Base-by-base conservation (phyloP, 2,113 vertebrate genomes). In the Andinoacara biseriatus region DNA sequence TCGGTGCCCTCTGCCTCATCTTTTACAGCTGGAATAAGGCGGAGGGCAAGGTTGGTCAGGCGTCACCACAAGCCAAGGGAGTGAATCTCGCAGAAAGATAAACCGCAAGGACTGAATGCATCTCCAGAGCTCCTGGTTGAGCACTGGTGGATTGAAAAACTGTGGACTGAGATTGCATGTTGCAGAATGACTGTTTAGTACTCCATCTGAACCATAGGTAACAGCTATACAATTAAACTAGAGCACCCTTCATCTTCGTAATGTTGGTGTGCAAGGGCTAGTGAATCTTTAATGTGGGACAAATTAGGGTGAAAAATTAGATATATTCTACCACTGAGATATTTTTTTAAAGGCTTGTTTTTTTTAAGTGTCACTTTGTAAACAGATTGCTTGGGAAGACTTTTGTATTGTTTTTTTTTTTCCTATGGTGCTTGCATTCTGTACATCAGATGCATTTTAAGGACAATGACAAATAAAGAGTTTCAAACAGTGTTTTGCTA, bases 361-460 rank as follows among this genome's bases (percentile, higher is more conserved):
- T 67, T 67, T 77, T 85, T 49, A 18, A 4, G n/a, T 76, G 20
- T 83, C 18, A 56, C 31, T 74, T 86, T 78, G 69, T 80, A 60
- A 86, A 87, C 35, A 57, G 57, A 81, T 72, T 72, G 49, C 54
- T 85, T 79, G 40, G 80, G 59, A 83, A 78, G n/a, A 57, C 72
- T 83, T 94, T 79, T 87, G 38, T 90, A 91, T 76, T 83, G 35
- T 5, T 35, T 38, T 2, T 38, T 38, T 38, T 38, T 38, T 8
- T 6, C 9, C 3, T 38, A 74, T 84, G 84, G 93, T 94, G 86
- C 91, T 96, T 46, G 58, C 80, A 91, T 90, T 94, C 88, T 74
- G 15, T 83, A 82, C 10, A 87, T 86, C 86, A 79, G 92, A 95
- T 94, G 90, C 79, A 91, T 95, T 90, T 87, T 6, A 52, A 57